Base-by-base conservation (phyloP, 2,797 vertebrate species). In the Acrossocheilus fasciatus region DNA sequence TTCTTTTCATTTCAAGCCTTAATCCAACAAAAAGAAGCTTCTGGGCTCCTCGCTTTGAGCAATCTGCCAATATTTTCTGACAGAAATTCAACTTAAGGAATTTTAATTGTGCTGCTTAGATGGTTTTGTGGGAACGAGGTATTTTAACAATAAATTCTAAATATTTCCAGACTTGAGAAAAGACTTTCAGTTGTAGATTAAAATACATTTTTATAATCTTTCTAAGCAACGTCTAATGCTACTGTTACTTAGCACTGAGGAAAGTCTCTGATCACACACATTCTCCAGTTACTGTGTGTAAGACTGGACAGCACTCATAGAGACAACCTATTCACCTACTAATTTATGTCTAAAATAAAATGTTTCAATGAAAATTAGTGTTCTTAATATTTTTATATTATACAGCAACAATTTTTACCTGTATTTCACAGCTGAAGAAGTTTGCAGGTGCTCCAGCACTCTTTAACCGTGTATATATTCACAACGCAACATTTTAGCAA, bases 51-150 rank as follows among this genome's bases (percentile, higher is more conserved):
- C 75, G 92, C 93, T 90, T 90, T 91, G 90, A 90, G 87, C 89
- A 93, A 92, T 93, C 85, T 85, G 90, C 89, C 85, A 91, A 90
- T 87, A 77, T 91, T 93, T 93, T 79, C 78, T 87, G 91, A 90
- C 50, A 50, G 91, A 91, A 89, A 79, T 87, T 90, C 75, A 75
- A 85, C 83, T 88, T 34, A 39, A 86, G 72, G 81, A 62, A 81
- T 89, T 83, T 82, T 87, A 90, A 87, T 88, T 88, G 68, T 88
- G 50, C 54, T 82, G 41, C 83, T 84, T 85, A n/a, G 77, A 87
- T 81, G 39, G 70, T 78, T 90, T 89, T 87, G 64, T 77, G 77
- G 64, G 62, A 79, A 59, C 20, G 47, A 70, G 57, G 75, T 86
- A 82, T 86, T 89, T 85, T 81, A 59, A 81, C 72, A 82, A 87